Evolutionary conservation across 2,113 vertebrate genomes (phyloP).

Genomic region (Psittacara wagleri): DNA sequence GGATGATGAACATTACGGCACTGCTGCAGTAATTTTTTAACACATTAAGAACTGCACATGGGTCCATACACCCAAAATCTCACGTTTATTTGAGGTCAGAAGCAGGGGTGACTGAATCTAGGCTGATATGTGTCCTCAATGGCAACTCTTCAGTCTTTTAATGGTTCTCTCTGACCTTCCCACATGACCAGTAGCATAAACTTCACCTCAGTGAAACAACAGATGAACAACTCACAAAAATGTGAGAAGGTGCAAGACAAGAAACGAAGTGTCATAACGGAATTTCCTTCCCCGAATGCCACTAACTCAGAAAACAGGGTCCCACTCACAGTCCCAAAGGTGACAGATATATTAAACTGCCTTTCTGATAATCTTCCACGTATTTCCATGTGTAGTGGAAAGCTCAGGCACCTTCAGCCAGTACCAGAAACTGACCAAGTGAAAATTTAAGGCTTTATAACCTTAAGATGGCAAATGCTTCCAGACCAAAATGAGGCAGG

Average conservation of each 20-base stretch:
- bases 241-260: background rate
- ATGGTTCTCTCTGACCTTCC: background rate
- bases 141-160: background rate
- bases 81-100: background rate
- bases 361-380: background rate
- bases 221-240: background rate
- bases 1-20: background rate
- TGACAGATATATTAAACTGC: background rate
- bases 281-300: background rate
- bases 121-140: rapidly evolving
- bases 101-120: background rate
- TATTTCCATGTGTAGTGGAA: background rate
- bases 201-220: background rate
- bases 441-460: background rate
- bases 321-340: background rate
- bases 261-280: background rate
- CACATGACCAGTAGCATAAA: background rate
- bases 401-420: background rate
- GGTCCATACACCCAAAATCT: background rate
- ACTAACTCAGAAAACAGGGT: background rate
- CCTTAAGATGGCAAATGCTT: background rate
- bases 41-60: background rate
- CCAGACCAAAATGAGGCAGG: background rate
- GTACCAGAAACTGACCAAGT: background rate
- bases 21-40: background rate